Evolutionary conservation across 2,113 vertebrate genomes (phyloP).

Genomic region (Vimba vimba): DNA sequence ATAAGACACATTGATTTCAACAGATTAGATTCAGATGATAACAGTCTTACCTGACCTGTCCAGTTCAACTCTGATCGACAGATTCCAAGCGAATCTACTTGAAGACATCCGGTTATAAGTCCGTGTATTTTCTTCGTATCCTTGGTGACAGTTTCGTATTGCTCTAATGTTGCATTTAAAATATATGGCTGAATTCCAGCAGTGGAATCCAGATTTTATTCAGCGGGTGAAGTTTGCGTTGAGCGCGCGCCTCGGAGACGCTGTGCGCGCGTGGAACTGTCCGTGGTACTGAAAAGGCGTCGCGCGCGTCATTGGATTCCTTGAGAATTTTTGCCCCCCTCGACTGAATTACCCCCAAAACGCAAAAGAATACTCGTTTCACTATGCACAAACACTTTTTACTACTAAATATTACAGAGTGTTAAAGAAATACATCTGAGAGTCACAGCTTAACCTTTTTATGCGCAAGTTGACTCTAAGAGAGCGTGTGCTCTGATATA

Average conservation of each 20-base stretch:
- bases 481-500: slow-evolving; percentile 1
- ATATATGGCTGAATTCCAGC: slow-evolving; percentile 11
- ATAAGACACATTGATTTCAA: not conserved
- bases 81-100: not conserved
- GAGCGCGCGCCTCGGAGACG: slow-evolving; percentile 44
- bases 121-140: slow-evolving; percentile 1
- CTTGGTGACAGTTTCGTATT: not conserved
- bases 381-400: not conserved
- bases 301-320: slow-evolving; percentile 56
- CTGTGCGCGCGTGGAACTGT: slow-evolving; percentile 67
- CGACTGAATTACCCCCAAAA: not conserved
- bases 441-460: not conserved
- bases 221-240: slow-evolving; percentile 62
- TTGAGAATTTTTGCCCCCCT: slow-evolving; percentile 46
- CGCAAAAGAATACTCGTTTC: not conserved
- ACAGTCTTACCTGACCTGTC: slow-evolving; percentile 35
- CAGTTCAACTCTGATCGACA: slow-evolving; percentile 35
- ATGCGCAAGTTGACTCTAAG: not conserved
- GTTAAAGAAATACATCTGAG: not conserved
- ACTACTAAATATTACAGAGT: not conserved
- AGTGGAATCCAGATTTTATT: slow-evolving; percentile 33
- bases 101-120: slow-evolving; percentile 9
- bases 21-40: slow-evolving; percentile 3
- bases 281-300: slow-evolving; percentile 70
- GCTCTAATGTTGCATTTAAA: slow-evolving; percentile 9